Evolutionary conservation across 2,888 invertebrate species (phyloP).

Genomic region (Prosopocoilus inquinatus): DNA sequence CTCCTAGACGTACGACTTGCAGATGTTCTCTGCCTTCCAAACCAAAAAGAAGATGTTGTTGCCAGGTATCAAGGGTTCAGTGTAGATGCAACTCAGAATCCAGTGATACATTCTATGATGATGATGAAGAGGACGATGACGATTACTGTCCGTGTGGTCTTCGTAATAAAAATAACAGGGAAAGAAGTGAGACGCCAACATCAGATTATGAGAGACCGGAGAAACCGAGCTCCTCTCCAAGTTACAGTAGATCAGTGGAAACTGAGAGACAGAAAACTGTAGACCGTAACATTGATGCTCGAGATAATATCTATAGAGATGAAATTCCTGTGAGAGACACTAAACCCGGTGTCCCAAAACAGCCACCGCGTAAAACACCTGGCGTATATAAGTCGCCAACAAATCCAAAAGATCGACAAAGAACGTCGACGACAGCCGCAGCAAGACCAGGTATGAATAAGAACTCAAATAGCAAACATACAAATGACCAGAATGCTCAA

Average conservation of each 20-base stretch:
- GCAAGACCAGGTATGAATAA: constrained; percentile 12
- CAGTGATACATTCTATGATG: background rate
- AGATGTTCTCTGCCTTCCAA: constrained; percentile 5
- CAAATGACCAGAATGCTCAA: constrained; percentile 9
- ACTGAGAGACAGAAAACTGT: too few relatives aligned
- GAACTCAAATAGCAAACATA: constrained; percentile 6
- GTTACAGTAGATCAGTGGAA: too few relatives aligned
- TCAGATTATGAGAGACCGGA: background rate
- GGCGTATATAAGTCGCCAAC: constrained; percentile 1
- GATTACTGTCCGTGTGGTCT: constrained; percentile 2
- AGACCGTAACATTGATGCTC: background rate
- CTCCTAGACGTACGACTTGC: constrained; percentile 6
- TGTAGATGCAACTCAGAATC: constrained; percentile 4
- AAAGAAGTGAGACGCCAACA: background rate
- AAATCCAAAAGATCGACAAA: constrained; percentile 5
- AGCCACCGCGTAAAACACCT: too few relatives aligned
- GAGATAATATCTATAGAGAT: constrained; percentile 9
- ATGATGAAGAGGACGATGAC: constrained; percentile 3
- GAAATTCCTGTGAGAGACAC: constrained; percentile 19
- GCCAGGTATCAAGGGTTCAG: background rate
- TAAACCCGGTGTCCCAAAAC: background rate
- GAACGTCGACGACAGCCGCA: background rate
- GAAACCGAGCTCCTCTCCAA: background rate
- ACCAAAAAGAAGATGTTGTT: background rate
- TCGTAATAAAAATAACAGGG: background rate